A percentile compares a stretch with the other conserved stretches of the same genome.
These are phyloP conservation scores for Andrena trimmerana DNA, from an alignment of 2,888 invertebrate genomes.

Conservation along the genomic window DNA sequence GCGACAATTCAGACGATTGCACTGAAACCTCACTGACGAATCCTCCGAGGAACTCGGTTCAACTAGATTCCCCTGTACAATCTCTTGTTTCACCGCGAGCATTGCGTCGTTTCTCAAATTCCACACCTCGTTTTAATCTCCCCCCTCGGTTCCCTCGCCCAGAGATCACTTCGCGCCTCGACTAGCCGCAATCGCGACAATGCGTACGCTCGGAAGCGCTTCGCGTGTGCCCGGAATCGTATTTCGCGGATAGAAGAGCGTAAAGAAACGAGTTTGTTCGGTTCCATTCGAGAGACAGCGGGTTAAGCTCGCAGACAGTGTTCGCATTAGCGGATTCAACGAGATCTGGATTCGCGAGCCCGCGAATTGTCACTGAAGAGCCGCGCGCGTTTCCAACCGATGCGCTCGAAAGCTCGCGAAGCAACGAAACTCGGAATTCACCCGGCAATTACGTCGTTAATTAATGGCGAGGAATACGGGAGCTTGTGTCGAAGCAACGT, in stretches of 20 bases:
- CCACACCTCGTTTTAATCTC: not conserved
- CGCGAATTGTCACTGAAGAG: constrained; percentile 33
- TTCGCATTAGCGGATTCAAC: constrained; percentile 3
- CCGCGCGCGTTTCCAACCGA: constrained; percentile 36
- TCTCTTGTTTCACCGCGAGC: too few relatives aligned
- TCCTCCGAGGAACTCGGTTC: not conserved
- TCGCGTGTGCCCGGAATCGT: constrained; percentile 30
- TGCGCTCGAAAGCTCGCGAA: constrained; percentile 29
- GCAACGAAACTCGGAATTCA: constrained; percentile 17
- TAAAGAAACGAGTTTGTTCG: constrained; percentile 48
- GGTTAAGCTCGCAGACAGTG: constrained; percentile 8
- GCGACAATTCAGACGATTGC: constrained; percentile 19
- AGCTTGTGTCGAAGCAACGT: constrained; percentile 39
- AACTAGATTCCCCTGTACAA: too few relatives aligned
- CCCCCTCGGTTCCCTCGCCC: not conserved
- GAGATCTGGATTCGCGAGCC: not conserved
- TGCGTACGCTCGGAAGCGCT: not conserved
- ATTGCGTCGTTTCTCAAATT: not conserved
- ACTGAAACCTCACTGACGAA: not conserved
- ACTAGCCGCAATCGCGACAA: not conserved
- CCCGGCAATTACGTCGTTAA: constrained; percentile 43
- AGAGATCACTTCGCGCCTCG: constrained; percentile 17
- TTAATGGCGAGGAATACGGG: constrained; percentile 36
- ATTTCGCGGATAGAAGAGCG: constrained; percentile 56
- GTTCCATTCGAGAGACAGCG: constrained; percentile 34